These are phyloP conservation scores for Hirtodrosophila duncani DNA, from an alignment of 2,888 invertebrate genomes.

Conservation along the genomic window DNA sequence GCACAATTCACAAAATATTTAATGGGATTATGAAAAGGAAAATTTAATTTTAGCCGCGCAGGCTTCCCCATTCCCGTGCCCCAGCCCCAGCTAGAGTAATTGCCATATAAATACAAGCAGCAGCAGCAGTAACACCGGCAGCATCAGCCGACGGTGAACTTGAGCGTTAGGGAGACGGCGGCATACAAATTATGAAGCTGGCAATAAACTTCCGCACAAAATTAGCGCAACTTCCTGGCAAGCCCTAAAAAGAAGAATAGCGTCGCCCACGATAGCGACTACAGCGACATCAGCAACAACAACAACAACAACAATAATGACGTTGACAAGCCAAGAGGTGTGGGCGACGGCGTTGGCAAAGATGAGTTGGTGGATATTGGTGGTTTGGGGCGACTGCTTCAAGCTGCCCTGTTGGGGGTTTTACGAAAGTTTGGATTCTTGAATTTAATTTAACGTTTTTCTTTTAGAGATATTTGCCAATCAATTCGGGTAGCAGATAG, in stretches of 20 bases:
- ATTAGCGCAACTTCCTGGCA: constrained; percentile 60
- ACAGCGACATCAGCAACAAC: constrained; percentile 1
- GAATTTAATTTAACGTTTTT: too few species aligned
- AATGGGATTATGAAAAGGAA: constrained; percentile 48
- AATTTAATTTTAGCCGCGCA: constrained; percentile 47
- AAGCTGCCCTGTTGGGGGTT: too few species aligned
- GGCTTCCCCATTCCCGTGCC: constrained; percentile 3
- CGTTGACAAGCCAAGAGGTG: constrained; percentile 25
- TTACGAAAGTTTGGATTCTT: too few species aligned
- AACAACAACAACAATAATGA: constrained; percentile 16
- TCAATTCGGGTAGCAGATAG: too few species aligned
- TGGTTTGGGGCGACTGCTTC: too few species aligned
- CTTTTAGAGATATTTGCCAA: too few species aligned
- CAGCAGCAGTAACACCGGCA: constrained; percentile 8
- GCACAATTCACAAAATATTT: constrained; percentile 56
- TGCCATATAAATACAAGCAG: constrained; percentile 31
- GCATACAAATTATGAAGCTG: constrained; percentile 59
- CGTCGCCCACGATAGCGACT: constrained; percentile 23
- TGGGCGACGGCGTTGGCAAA: constrained; percentile 15
- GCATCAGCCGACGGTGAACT: neutral
- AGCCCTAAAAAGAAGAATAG: constrained; percentile 38
- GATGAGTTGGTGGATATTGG: constrained; percentile 10
- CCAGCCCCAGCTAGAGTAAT: constrained; percentile 13
- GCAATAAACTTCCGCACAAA: constrained; percentile 65
- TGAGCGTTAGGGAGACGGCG: constrained; percentile 8